These are phyloP conservation scores for Mythimna vitellina DNA, from an alignment of 2,888 invertebrate genomes.

Conservation along the genomic window DNA sequence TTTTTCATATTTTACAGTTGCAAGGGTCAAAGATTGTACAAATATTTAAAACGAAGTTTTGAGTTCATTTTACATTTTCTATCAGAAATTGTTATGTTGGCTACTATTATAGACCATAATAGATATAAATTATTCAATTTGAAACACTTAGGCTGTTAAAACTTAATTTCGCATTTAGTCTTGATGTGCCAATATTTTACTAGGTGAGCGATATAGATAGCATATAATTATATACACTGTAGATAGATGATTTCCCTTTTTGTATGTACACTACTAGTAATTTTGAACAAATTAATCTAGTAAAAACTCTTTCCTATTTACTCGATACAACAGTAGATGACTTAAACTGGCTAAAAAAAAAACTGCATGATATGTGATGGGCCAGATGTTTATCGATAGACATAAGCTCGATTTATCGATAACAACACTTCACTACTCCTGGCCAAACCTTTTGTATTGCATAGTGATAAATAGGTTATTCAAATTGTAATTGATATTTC, in stretches of 20 bases:
- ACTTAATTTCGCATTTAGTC: too few relatives aligned
- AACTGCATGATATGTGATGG: not conserved
- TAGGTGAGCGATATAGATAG: not conserved
- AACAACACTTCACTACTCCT: not conserved
- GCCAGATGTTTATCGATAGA: not conserved
- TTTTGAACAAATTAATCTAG: not conserved
- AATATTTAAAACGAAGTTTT: too few relatives aligned
- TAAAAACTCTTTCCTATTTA: constrained; percentile 9
- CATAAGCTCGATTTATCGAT: not conserved
- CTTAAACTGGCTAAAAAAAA: not conserved
- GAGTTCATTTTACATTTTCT: too few relatives aligned
- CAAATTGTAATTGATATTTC: constrained; percentile 7
- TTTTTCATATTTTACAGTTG: too few relatives aligned
- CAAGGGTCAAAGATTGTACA: too few relatives aligned
- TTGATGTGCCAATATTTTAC: too few relatives aligned
- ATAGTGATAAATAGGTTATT: not conserved
- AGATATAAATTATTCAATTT: too few relatives aligned
- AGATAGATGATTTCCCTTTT: not conserved
- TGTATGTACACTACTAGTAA: not conserved
- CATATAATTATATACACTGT: not conserved
- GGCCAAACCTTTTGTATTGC: too few relatives aligned
- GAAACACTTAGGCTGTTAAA: too few relatives aligned
- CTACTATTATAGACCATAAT: too few relatives aligned
- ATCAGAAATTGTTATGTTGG: too few relatives aligned
- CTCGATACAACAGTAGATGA: not conserved